Evolutionary conservation across 64 coral and sea anemone species (phyloP).

Genomic region (Stichodactyla helianthus): DNA sequence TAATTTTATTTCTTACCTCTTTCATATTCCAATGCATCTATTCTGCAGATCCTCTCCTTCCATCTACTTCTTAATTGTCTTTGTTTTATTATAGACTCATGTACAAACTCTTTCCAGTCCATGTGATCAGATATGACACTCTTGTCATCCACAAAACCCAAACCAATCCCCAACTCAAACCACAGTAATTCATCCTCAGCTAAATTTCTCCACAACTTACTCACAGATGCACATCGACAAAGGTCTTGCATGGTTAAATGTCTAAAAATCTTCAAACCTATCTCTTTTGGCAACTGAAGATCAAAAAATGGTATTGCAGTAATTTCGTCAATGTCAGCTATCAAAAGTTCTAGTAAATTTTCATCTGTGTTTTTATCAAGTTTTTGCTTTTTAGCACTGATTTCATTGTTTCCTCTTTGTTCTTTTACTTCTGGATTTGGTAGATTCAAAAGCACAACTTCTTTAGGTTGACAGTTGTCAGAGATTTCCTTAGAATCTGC

Average conservation of each 20-base stretch:
- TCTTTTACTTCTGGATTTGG: constrained; percentile 17
- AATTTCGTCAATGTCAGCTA: constrained; percentile 88
- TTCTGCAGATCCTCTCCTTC: constrained; percentile 89
- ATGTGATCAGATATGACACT: constrained; percentile 9
- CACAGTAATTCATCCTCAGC: constrained; percentile 87
- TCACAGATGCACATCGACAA: constrained; percentile 77
- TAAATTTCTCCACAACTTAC: constrained; percentile 72
- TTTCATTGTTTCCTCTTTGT: background rate
- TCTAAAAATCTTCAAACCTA: constrained; percentile 78
- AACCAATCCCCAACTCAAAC: constrained; percentile 44
- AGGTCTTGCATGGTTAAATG: constrained; percentile 59
- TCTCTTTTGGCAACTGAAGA: constrained; percentile 74
- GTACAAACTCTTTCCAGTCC: constrained; percentile 69
- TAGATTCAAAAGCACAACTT: constrained; percentile 36
- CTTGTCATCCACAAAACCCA: constrained; percentile 41
- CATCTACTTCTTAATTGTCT: constrained; percentile 63
- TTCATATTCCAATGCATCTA: constrained; percentile 76
- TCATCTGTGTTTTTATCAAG: constrained; percentile 17
- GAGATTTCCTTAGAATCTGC: background rate
- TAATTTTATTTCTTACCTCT: constrained; percentile 47
- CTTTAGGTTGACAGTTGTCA: background rate
- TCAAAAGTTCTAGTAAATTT: constrained; percentile 77
- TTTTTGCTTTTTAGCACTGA: background rate
- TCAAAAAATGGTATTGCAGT: constrained; percentile 92
- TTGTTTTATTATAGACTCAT: constrained; percentile 48